A percentile compares a stretch with the other conserved stretches of the same genome.
These are phyloP conservation scores for Rhodeus uyekii DNA, from an alignment of 2,797 vertebrate species.

Conservation along the genomic window DNA sequence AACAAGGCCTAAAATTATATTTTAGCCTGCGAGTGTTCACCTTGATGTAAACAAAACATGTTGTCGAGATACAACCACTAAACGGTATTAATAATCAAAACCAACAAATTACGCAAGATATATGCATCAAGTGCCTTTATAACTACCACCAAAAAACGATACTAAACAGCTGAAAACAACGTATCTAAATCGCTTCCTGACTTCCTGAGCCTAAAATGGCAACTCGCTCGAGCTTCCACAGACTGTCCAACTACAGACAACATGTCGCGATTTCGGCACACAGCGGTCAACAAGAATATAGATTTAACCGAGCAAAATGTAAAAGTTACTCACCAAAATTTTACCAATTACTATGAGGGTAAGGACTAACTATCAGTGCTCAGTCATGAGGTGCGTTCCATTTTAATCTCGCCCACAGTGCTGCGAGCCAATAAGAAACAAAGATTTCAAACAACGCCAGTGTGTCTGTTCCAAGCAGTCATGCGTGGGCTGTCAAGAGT, in stretches of 20 bases:
- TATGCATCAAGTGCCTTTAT: not conserved
- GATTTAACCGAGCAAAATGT: not conserved
- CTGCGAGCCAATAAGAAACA: not conserved
- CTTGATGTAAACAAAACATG: not conserved
- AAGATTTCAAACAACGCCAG: too few relatives aligned
- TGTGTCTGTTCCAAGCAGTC: too few relatives aligned
- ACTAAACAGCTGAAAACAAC: not conserved
- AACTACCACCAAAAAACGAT: not conserved
- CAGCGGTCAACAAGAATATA: not conserved
- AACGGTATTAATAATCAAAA: not conserved
- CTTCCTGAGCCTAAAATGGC: not conserved
- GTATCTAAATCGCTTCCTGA: not conserved
- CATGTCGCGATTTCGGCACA: not conserved
- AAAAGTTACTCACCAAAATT: conserved; percentile 30
- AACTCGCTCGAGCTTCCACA: not conserved
- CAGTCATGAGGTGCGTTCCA: not conserved
- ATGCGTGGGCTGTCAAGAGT: too few relatives aligned
- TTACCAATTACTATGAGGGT: not conserved
- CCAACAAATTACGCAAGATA: not conserved
- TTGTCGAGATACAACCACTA: not conserved
- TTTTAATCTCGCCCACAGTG: not conserved
- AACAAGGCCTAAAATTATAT: conserved; percentile 4
- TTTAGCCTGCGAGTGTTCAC: not conserved
- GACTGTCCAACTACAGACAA: not conserved
- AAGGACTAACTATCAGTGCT: not conserved